A percentile compares a stretch with the other conserved stretches of the same genome.
phyloP scores from a whole-genome alignment of 2,113 vertebrate species.

The Rhadina sibilatrix region DNA sequence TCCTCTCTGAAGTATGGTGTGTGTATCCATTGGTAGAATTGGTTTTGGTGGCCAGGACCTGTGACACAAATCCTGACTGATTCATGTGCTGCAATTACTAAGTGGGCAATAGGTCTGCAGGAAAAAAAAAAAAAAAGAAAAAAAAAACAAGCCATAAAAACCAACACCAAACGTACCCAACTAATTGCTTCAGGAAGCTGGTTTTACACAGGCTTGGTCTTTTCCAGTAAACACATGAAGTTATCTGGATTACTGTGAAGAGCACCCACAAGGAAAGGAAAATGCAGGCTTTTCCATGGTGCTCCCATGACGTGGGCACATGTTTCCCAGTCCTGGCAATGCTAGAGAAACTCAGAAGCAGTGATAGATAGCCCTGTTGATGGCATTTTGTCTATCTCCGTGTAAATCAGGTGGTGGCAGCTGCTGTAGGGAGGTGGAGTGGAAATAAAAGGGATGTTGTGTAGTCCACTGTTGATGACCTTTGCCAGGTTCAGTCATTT shows the following conservation, averaged over 20 bases:
- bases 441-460: constrained; percentile 66
- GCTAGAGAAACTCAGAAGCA: constrained; percentile 27
- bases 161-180: neutral
- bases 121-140: neutral
- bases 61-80: constrained; percentile 50
- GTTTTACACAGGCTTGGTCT: constrained; percentile 40
- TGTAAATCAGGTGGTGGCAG: constrained; percentile 56
- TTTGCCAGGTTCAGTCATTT: constrained; percentile 84
- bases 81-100: constrained; percentile 43
- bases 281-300: neutral
- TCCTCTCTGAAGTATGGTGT: neutral
- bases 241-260: constrained; percentile 48
- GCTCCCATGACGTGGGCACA: constrained; percentile 56
- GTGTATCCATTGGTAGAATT: neutral
- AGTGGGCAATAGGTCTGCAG: neutral
- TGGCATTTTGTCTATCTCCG: constrained; percentile 69
- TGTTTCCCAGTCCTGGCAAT: constrained; percentile 31
- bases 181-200: constrained; percentile 59
- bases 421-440: constrained; percentile 32
- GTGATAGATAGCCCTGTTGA: constrained; percentile 35
- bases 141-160: neutral
- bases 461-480: constrained; percentile 58
- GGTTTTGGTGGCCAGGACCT: neutral
- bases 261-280: constrained; percentile 39
- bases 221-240: constrained; percentile 30